phyloP scores from a whole-genome alignment of 2,113 vertebrate genomes.

The Formicarius rufipectus region DNA sequence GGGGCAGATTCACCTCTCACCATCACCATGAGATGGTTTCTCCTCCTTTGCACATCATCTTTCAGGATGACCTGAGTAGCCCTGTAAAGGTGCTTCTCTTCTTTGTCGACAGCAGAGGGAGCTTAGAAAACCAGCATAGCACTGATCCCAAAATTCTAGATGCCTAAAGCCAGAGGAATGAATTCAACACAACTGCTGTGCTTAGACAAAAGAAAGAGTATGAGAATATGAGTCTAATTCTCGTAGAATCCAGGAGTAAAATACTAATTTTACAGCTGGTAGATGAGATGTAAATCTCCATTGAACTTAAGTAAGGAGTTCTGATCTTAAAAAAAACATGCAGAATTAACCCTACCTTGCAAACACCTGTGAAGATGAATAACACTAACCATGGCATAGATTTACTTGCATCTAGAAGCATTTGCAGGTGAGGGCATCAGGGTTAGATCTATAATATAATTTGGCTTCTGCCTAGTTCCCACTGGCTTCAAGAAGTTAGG shows the following conservation, averaged over 20 bases:
- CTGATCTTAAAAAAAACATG: neutral
- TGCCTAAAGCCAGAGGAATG: neutral
- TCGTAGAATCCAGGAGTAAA: neutral
- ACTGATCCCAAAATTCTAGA: neutral
- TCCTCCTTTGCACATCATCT: fast-evolving
- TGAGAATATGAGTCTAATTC: neutral
- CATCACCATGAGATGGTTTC: neutral
- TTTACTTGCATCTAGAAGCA: neutral
- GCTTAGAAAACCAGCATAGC: neutral
- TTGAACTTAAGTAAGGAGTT: neutral
- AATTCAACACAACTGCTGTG: neutral
- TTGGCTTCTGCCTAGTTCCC: neutral
- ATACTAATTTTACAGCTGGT: neutral
- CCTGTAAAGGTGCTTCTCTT: neutral
- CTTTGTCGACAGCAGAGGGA: neutral
- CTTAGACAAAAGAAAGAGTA: neutral
- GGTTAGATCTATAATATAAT: neutral
- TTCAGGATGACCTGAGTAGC: neutral
- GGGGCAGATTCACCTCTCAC: neutral
- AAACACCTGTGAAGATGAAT: neutral
- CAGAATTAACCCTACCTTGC: neutral
- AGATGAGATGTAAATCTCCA: neutral
- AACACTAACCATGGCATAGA: neutral
- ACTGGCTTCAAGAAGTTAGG: neutral
- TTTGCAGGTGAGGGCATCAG: neutral